Evolutionary conservation across 2,797 vertebrate species (phyloP), one percentile per base, ranked within the genome.

Genomic region (Apogon talboti): DNA sequence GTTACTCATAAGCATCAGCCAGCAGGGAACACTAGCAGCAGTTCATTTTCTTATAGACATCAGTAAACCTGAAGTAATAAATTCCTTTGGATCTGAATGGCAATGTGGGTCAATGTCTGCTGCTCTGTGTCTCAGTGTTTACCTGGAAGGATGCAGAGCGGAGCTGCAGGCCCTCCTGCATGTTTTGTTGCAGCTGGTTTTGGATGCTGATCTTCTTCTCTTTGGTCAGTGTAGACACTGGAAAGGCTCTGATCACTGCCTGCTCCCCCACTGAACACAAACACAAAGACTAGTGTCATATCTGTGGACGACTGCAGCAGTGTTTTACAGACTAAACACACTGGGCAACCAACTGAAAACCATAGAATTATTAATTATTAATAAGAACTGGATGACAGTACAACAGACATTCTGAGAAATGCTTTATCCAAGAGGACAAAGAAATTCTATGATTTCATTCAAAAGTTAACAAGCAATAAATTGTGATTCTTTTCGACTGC

Each of bases 121-220:
- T 40, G 40, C 13, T 3, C 2, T 14, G 44, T 11, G 14, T 9
- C 61, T 66, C 71, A 2, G 10, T 24, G 50, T 57, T 60, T 92
- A 99, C 98, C 96, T 99, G 98, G 88, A 98, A 98, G 4, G 95
- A 94, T 8, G 98, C 95, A 2, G 98, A 98, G 53, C 96, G 93
- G 74, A 99, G 94, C 90, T 99, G 97, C 30, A 99, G 84, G 44
- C 98, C 98, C 73, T 99, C 98, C 77, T 99, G 97, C 94, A 97
- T 95, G 78, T 94, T 96, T 89, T 98, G 98, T 81, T 98, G 97
- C 47, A 99, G 94, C 78, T 96, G 97, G 87, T 96, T 99, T 91
- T 98, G 98, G 72, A 98, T 93, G 64, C 94, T 96, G 80, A 99
- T 98, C 92, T 98, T 99, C 91, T 99, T 99, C 80, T 99, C 98